Evolutionary conservation across 2,113 vertebrate genomes (phyloP).

Genomic region (Tympanuchus pallidicinctus): DNA sequence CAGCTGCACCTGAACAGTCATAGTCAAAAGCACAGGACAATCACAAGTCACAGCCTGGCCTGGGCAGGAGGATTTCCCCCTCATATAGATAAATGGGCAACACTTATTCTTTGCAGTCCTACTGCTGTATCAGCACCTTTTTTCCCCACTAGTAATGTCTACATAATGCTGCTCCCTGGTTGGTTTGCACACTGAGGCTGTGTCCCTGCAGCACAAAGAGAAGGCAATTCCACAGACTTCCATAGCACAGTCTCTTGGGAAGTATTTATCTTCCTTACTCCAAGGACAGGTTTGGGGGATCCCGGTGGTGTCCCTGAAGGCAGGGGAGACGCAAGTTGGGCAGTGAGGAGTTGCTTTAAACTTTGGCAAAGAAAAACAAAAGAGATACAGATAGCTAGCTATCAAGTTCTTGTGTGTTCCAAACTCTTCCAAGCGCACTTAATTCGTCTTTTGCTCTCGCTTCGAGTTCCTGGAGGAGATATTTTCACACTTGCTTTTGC

Average conservation of each 20-base stretch:
- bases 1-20: not conserved
- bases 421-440: slow-evolving; percentile 62
- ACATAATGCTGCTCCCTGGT: slow-evolving; percentile 17
- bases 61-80: not conserved
- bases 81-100: not conserved
- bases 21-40: not conserved
- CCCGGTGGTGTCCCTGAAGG: not conserved
- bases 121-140: slow-evolving; percentile 26
- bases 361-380: slow-evolving; percentile 80
- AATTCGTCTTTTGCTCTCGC: slow-evolving; percentile 46
- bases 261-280: not conserved
- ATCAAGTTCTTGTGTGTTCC: slow-evolving; percentile 58
- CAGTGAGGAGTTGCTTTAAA: slow-evolving; percentile 73
- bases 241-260: slow-evolving; percentile 38
- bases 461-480: slow-evolving; percentile 74
- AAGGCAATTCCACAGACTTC: slow-evolving; percentile 50
- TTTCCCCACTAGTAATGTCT: not conserved
- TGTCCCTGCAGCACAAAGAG: slow-evolving; percentile 45
- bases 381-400: slow-evolving; percentile 57
- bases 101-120: slow-evolving; percentile 19
- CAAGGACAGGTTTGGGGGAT: slow-evolving; percentile 2
- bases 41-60: slow-evolving; percentile 28
- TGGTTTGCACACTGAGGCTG: not conserved
- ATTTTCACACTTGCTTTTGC: slow-evolving; percentile 63
- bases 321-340: slow-evolving; percentile 2